phyloP scores from a whole-genome alignment of 2,113 vertebrate genomes.

The human region GRCh38 chr18:2973501-2974000 shows the following conservation, averaged over 20 bases:
- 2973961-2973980: neutral
- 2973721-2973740: neutral
- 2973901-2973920: neutral
- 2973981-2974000: neutral
- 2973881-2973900: neutral
- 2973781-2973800: neutral
- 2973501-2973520: neutral
- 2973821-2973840: neutral
- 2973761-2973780: neutral
- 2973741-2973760: neutral
- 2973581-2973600: neutral
- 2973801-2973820: neutral
- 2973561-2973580: neutral
- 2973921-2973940: neutral
- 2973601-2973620: neutral
- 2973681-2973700: neutral
- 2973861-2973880: neutral
- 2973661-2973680: neutral
- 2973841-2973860: neutral
- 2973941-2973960: neutral
- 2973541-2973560: neutral
- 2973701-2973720: neutral
- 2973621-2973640: neutral
- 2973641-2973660: neutral
- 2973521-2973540: neutral